Base-by-base conservation (phyloP, 1,140 invertebrate genomes). In the Lasaia peninsularis region DNA sequence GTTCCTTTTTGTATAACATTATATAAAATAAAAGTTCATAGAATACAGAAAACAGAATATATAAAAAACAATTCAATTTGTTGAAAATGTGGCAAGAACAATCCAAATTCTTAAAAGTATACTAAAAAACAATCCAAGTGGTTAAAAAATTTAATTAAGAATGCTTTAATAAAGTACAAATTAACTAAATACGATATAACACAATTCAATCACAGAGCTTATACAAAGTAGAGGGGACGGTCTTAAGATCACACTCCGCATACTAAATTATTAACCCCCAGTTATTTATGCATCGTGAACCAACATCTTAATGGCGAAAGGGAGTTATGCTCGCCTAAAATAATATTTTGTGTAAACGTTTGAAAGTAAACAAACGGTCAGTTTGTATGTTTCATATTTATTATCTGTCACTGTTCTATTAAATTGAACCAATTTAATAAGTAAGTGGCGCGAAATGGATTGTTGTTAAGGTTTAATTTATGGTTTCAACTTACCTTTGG, bases 401-500 rank as follows among this genome's bases (percentile, higher is more conserved):
- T 35, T 21, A 35, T 37, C 35, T 35, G 28, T 40, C 37, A 44
- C 16, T 40, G 18, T 32, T 37, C 12, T 14, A 35, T 18, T 28
- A 37, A 55, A 58, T 69, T 79, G 73, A 60, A 69, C 74, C 58
- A 53, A 70, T 82, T 78, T 75, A 79, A 78, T 71, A 66, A 82
- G 65, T 69, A 63, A 78, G 78, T 81, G 66, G 71, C 61, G 16
- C 76, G 68, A 76, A 78, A 78, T 85, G 76, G 71, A 80, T 63
- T 58, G 71, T 62, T 69, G 63, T 78, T 75, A 40, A 40, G 21
- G 20, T 35, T 44, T 31, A 24, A 55, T 55, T 37, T 37, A 31
- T 14, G 40, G 28, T 11, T 24, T 44, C 8, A 34, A 89, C 95
- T 95, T 92, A 98, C 97, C 95, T 98, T 98, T 91, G 97, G 97